Conservation (phyloP, 2,797 vertebrate genomes). For the Graptemys geographica region DNA sequence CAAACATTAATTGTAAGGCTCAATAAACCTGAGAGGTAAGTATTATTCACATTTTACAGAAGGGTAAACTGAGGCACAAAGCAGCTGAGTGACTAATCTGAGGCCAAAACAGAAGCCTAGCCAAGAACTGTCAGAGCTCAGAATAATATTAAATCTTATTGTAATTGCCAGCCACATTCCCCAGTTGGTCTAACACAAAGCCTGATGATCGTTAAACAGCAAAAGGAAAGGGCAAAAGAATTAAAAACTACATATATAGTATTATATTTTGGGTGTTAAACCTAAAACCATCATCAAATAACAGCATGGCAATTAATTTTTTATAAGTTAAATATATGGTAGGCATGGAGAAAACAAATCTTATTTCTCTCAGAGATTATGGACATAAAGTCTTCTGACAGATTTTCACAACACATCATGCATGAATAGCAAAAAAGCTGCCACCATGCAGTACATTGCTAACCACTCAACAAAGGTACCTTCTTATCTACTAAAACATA, state of each 20-base stretch:
- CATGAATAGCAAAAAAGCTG: not conserved
- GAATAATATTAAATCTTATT: constrained; percentile 65
- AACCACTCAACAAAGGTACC: not conserved
- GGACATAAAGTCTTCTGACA: not conserved
- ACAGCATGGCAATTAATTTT: not conserved
- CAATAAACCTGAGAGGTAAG: not conserved
- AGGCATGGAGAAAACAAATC: not conserved
- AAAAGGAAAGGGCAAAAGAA: constrained; percentile 45
- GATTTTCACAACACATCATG: rapidly evolving
- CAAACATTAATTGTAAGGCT: not conserved
- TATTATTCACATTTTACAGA: constrained; percentile 33
- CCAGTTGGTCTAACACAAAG: constrained; percentile 35
- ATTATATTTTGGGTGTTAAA: not conserved
- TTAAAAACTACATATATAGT: not conserved
- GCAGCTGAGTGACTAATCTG: not conserved
- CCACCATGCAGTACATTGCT: not conserved
- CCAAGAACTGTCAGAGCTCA: constrained; percentile 63
- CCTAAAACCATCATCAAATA: constrained; percentile 43
- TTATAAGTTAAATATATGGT: not conserved
- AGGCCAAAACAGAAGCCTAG: constrained; percentile 67
- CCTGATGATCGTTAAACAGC: constrained; percentile 30
- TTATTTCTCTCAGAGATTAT: not conserved
- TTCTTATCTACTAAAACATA: not conserved
- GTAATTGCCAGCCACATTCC: constrained; percentile 63
- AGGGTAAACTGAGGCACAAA: constrained; percentile 63